A percentile compares a stretch with the other conserved stretches of the same genome.
Conservation (phyloP, 2,113 vertebrate genomes). For the Cryptotis parvus region DNA sequence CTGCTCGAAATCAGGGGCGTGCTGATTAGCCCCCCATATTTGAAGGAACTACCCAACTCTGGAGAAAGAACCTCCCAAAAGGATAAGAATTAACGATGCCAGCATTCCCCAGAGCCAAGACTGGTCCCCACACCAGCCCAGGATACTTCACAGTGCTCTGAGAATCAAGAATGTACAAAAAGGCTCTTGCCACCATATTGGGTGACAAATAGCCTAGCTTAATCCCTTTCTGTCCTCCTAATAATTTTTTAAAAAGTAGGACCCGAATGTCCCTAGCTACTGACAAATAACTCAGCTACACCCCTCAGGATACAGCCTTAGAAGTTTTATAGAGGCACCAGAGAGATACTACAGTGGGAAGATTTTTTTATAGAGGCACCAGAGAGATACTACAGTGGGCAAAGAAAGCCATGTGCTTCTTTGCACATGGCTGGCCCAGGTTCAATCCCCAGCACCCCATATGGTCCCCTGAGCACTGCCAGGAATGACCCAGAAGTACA, state of each 20-base stretch:
- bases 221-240: background rate
- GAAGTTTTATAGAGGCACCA: conserved; percentile 1
- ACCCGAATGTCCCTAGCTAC: background rate
- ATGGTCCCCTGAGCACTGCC: background rate
- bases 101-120: background rate
- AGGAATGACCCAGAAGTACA: no score
- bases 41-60: background rate
- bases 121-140: background rate
- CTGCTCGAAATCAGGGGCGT: background rate
- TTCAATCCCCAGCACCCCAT: background rate
- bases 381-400: background rate
- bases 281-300: background rate
- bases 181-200: background rate
- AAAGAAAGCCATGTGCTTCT: no score
- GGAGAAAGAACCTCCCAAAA: background rate
- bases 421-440: no score
- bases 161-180: background rate
- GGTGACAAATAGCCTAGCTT: background rate
- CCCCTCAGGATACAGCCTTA: conserved; percentile 7
- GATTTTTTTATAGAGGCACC: conserved; percentile 11
- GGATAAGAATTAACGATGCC: background rate
- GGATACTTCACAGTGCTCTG: background rate
- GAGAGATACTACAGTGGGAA: background rate
- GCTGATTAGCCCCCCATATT: background rate
- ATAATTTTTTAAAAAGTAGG: conserved; percentile 32